Evolutionary conservation across 2,797 vertebrate genomes (phyloP).

Genomic region (Knipowitschia caucasica): DNA sequence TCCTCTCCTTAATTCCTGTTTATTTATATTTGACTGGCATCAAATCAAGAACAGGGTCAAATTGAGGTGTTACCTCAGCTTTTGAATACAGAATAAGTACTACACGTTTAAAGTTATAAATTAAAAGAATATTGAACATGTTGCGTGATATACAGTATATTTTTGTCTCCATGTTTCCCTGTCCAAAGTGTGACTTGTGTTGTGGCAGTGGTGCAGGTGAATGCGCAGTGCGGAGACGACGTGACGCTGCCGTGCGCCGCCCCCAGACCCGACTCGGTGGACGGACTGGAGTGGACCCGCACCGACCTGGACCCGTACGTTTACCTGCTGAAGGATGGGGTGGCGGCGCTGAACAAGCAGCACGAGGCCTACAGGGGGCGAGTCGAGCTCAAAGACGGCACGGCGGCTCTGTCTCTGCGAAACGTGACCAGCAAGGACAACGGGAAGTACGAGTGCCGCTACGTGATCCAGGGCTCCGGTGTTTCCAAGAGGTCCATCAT

Average conservation of each 20-base stretch:
- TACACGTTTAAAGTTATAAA: too few species aligned
- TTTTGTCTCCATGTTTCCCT: too few species aligned
- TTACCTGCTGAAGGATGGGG: not conserved
- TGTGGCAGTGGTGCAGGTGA: not conserved
- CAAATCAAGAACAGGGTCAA: too few species aligned
- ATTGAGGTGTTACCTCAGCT: too few species aligned
- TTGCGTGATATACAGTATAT: too few species aligned
- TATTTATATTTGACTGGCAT: too few species aligned
- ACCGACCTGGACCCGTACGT: not conserved
- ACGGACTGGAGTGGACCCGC: not conserved
- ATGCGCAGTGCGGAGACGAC: not conserved
- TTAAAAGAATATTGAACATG: too few species aligned
- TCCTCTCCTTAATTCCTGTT: too few species aligned
- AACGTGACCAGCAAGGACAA: not conserved
- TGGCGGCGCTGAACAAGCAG: not conserved
- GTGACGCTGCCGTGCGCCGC: not conserved
- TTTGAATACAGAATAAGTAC: too few species aligned
- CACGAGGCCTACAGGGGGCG: slow-evolving; percentile 1
- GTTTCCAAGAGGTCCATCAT: not conserved
- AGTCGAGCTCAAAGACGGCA: not conserved
- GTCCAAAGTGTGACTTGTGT: too few species aligned
- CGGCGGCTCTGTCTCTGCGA: not conserved
- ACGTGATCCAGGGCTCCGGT: not conserved
- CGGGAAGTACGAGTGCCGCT: not conserved
- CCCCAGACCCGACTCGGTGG: not conserved